A percentile compares a stretch with the other conserved stretches of the same genome.
Evolutionary conservation across 2,113 vertebrate genomes (phyloP).

Genomic region (Hydrochoerus hydrochaeris): DNA sequence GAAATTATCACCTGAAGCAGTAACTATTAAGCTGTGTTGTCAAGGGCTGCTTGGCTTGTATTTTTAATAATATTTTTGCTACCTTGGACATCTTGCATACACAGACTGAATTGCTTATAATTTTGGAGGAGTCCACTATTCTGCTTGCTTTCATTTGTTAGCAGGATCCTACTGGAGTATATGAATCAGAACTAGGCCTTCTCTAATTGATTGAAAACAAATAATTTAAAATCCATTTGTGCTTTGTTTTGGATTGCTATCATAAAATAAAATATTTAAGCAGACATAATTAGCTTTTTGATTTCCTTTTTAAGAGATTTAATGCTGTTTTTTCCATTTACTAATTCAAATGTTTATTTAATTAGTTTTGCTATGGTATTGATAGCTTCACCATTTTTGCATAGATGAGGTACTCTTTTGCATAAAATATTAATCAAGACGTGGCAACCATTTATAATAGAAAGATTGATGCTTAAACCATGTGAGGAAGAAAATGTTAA

Average conservation of each 20-base stretch:
- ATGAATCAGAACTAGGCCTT: conserved; percentile 79
- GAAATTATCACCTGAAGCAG: conserved; percentile 79
- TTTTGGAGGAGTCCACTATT: conserved; percentile 49
- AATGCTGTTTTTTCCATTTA: conserved; percentile 67
- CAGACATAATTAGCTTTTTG: conserved; percentile 79
- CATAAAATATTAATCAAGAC: not conserved
- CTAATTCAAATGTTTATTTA: conserved; percentile 61
- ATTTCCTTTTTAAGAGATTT: conserved; percentile 70
- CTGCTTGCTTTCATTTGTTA: conserved; percentile 6
- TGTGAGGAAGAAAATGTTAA: not conserved
- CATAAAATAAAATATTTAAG: conserved; percentile 76
- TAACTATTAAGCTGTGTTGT: conserved; percentile 37
- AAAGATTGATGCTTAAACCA: not conserved
- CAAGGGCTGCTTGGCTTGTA: conserved; percentile 70
- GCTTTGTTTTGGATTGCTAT: conserved; percentile 76
- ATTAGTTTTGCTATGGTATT: conserved; percentile 53
- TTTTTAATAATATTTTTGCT: conserved; percentile 76
- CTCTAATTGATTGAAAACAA: conserved; percentile 81
- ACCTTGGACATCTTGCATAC: conserved; percentile 64
- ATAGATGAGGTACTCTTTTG: not conserved
- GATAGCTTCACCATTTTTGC: conserved; percentile 44
- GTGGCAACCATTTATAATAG: conserved; percentile 33
- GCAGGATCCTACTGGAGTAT: conserved; percentile 65
- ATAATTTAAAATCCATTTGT: conserved; percentile 78
- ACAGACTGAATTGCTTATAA: conserved; percentile 47